Conservation (phyloP, 2,797 vertebrate genomes). For the Thalassophryne amazonica region DNA sequence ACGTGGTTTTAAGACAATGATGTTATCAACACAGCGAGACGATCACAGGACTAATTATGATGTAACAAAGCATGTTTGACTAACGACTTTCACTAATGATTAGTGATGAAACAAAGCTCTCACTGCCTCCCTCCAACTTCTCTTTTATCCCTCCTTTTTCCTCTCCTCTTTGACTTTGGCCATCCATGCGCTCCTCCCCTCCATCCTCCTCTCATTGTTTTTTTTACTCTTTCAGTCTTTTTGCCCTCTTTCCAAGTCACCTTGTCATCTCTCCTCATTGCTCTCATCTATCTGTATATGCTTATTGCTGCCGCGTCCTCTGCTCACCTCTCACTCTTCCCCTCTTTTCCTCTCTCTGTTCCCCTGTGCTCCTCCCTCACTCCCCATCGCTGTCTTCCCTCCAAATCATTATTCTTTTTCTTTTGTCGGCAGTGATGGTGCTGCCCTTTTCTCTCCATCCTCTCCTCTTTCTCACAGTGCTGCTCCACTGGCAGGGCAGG, state of each 20-base stretch:
- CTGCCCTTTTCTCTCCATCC: conserved; percentile 49
- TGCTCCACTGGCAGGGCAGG: conserved; percentile 57
- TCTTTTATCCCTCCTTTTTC: neutral
- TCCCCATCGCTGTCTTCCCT: neutral
- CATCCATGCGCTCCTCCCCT: conserved; percentile 41
- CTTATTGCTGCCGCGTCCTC: conserved; percentile 62
- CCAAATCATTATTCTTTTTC: conserved; percentile 62
- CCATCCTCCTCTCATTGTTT: conserved; percentile 33
- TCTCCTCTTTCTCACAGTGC: conserved; percentile 38
- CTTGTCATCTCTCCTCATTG: conserved; percentile 60
- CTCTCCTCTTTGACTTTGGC: conserved; percentile 36
- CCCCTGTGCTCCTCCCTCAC: conserved; percentile 14
- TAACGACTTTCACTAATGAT: conserved; percentile 12
- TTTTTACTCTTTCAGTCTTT: conserved; percentile 24
- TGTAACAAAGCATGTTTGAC: conserved; percentile 9
- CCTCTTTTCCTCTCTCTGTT: conserved; percentile 28
- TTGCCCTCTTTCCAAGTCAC: conserved; percentile 53
- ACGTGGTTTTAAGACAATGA: conserved; percentile 1
- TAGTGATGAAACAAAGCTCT: neutral
- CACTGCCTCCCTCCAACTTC: neutral
- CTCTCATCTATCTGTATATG: conserved; percentile 66
- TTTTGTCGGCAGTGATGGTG: conserved; percentile 65
- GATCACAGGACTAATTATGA: conserved; percentile 17
- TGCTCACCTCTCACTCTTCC: conserved; percentile 44
- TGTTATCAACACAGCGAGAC: conserved; percentile 3